These are phyloP conservation scores for Hapalemur alaotrensis DNA, from an alignment of 2,797 vertebrate species.

Conservation along the genomic window DNA sequence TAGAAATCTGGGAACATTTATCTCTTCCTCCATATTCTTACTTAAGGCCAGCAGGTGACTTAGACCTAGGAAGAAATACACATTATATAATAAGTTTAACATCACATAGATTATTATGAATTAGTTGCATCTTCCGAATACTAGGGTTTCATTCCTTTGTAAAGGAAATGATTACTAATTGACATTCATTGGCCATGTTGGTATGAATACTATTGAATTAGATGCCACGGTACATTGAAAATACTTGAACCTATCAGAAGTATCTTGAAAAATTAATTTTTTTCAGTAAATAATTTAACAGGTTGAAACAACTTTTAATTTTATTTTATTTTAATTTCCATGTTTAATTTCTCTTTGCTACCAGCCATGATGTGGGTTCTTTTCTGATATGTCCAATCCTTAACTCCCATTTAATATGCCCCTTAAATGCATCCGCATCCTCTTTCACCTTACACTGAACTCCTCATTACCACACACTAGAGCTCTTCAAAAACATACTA, in stretches of 20 bases:
- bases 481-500: not conserved
- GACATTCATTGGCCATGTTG: not conserved
- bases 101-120: not conserved
- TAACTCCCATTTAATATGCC: not conserved
- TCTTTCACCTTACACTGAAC: too few relatives aligned
- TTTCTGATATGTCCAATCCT: not conserved
- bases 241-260: not conserved
- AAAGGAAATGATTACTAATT: not conserved
- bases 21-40: not conserved
- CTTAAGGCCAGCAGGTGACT: not conserved
- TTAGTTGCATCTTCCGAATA: not conserved
- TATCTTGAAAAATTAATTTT: not conserved
- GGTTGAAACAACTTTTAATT: not conserved
- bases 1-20: not conserved
- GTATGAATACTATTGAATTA: not conserved
- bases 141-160: not conserved
- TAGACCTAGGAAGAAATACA: not conserved
- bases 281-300: not conserved
- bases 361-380: too few relatives aligned
- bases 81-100: not conserved
- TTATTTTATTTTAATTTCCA: not conserved
- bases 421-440: not conserved
- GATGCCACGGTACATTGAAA: not conserved
- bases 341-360: conserved; percentile 14
- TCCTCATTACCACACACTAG: not conserved